A percentile compares a stretch with the other conserved stretches of the same genome.
Conservation (phyloP, 92 coral and sea anemone genomes). For the Parazoanthus swiftii region DNA sequence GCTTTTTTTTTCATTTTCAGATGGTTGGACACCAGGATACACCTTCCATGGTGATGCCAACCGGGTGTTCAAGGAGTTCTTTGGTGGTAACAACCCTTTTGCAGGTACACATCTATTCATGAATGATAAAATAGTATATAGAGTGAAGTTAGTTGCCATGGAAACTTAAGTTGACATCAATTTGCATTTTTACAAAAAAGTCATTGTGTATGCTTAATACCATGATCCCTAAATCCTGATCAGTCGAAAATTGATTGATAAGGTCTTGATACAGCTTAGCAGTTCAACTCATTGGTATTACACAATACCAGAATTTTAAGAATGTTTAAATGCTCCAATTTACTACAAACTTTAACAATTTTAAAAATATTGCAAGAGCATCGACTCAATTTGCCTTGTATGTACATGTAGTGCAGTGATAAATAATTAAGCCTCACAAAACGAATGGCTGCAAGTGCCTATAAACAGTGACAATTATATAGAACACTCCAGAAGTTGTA, state of each 20-base stretch:
- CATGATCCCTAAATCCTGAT: not conserved
- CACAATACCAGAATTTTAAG: not conserved
- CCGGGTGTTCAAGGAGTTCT: constrained; percentile 90
- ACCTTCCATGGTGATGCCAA: constrained; percentile 94
- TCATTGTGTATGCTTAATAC: too few relatives aligned
- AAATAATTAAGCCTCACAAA: too few relatives aligned
- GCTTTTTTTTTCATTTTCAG: constrained; percentile 38
- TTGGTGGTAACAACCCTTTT: constrained; percentile 98
- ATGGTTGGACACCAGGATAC: constrained; percentile 94
- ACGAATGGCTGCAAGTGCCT: too few relatives aligned
- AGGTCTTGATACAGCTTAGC: not conserved
- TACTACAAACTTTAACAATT: not conserved
- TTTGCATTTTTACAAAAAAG: too few relatives aligned
- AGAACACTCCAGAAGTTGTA: too few relatives aligned
- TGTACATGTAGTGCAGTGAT: not conserved
- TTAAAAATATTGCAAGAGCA: too few relatives aligned
- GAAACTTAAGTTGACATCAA: not conserved
- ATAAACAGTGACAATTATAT: too few relatives aligned
- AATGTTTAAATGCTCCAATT: not conserved
- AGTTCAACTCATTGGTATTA: not conserved
- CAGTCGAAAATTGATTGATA: too few relatives aligned
- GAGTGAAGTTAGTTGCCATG: not conserved
- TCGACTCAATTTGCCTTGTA: not conserved
- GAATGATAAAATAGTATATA: too few relatives aligned
- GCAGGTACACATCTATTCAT: constrained; percentile 51